Conservation (phyloP, 2,797 vertebrate species). For the Cyprinodon diabolis region DNA sequence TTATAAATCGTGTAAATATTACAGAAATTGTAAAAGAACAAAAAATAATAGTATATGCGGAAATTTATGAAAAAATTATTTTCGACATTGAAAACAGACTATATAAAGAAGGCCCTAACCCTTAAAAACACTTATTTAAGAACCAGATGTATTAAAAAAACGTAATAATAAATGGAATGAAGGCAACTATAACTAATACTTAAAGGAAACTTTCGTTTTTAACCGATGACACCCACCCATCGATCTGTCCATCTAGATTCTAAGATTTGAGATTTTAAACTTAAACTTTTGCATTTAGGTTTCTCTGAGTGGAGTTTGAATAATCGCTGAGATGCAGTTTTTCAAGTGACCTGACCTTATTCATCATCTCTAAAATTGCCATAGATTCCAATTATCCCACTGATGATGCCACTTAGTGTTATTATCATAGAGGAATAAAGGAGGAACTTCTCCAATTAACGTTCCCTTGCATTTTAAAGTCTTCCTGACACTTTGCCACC, state of each 20-base stretch:
- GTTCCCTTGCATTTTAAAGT: conserved; percentile 6
- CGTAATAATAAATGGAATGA: no score
- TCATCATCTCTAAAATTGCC: neutral
- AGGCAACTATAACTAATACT: neutral
- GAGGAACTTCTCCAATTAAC: neutral
- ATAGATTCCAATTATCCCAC: neutral
- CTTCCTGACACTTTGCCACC: neutral
- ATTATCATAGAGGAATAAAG: conserved; percentile 5
- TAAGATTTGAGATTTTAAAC: conserved; percentile 12
- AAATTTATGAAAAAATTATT: neutral
- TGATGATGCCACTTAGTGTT: neutral
- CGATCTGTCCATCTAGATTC: neutral
- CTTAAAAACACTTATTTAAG: neutral
- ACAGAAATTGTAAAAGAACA: neutral
- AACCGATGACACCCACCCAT: neutral
- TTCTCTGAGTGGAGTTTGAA: conserved; percentile 13
- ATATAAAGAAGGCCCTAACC: neutral
- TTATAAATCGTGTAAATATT: conserved; percentile 12
- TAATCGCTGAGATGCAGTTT: conserved; percentile 12
- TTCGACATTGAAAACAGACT: neutral
- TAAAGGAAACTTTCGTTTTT: neutral
- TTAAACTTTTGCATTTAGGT: neutral
- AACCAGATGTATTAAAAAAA: neutral
- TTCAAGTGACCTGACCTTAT: conserved; percentile 11
- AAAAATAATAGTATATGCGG: neutral